A percentile compares a stretch with the other conserved stretches of the same genome.
Conservation (phyloP, 2,888 invertebrate species). For the Drosophila kuntzei region DNA sequence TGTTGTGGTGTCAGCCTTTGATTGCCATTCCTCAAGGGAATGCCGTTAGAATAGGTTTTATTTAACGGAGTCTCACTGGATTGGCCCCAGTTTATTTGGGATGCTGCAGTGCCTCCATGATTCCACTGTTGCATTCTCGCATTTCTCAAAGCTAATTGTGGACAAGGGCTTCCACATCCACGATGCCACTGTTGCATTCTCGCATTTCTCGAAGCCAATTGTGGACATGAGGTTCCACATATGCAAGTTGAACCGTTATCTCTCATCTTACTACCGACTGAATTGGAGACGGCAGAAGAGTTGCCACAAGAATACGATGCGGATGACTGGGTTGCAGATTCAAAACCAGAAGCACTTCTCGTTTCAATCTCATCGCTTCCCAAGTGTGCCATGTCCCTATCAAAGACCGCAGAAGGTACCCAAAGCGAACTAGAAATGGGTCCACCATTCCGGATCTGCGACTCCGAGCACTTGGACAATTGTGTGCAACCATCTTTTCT, state of each 20-base stretch:
- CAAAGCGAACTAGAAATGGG: neutral
- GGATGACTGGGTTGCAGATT: neutral
- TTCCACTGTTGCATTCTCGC: neutral
- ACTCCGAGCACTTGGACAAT: neutral
- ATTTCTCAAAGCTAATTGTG: neutral
- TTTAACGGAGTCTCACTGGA: neutral
- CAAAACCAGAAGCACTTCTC: neutral
- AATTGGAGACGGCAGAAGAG: neutral
- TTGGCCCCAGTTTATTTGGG: neutral
- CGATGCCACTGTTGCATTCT: neutral
- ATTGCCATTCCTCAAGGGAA: neutral
- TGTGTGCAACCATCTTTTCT: slow-evolving; percentile 12
- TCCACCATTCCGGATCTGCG: neutral
- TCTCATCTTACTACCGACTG: neutral
- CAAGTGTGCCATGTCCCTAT: neutral
- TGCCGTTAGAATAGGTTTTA: neutral
- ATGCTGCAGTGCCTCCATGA: neutral
- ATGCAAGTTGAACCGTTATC: neutral
- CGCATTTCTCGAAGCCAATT: neutral
- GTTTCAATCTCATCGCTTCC: neutral
- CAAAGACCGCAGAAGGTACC: neutral
- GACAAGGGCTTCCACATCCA: no score
- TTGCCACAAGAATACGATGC: neutral
- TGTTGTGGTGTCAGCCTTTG: neutral
- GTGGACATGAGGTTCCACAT: neutral